Evolutionary conservation across 2,113 vertebrate genomes (phyloP).

Genomic region (Pterocles burchelli): DNA sequence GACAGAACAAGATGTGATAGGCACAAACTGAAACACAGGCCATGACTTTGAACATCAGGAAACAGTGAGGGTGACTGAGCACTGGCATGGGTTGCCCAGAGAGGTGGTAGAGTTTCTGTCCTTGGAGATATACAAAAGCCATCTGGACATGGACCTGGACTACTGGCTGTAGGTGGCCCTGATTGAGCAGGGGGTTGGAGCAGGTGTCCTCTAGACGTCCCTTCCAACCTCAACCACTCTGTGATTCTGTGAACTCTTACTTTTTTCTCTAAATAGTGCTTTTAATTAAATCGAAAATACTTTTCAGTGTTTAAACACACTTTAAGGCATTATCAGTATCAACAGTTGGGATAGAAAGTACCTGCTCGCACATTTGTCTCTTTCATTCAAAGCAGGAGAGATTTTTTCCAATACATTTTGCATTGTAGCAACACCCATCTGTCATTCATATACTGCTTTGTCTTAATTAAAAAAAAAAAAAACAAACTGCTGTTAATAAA

Average conservation of each 20-base stretch:
- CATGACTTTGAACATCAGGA: background rate
- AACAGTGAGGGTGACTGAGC: background rate
- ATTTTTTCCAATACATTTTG: background rate
- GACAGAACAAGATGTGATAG: too few relatives aligned
- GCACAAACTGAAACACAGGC: background rate
- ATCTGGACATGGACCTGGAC: background rate
- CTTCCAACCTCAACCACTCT: background rate
- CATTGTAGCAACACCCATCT: background rate
- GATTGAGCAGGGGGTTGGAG: background rate
- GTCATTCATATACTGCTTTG: background rate
- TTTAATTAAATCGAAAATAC: background rate
- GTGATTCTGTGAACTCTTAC: background rate
- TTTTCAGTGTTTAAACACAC: background rate
- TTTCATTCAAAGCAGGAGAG: background rate
- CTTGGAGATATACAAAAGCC: background rate
- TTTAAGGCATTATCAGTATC: background rate
- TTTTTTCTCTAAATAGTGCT: background rate
- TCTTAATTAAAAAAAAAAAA: background rate
- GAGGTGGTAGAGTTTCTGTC: background rate
- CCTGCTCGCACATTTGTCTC: background rate
- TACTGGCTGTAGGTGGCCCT: background rate
- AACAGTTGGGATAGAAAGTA: background rate
- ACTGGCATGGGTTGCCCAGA: background rate
- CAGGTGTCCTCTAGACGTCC: fast-evolving
- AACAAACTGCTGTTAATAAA: background rate